Conservation (phyloP, 2,888 invertebrate genomes). For the Limnephilus rhombicus region DNA sequence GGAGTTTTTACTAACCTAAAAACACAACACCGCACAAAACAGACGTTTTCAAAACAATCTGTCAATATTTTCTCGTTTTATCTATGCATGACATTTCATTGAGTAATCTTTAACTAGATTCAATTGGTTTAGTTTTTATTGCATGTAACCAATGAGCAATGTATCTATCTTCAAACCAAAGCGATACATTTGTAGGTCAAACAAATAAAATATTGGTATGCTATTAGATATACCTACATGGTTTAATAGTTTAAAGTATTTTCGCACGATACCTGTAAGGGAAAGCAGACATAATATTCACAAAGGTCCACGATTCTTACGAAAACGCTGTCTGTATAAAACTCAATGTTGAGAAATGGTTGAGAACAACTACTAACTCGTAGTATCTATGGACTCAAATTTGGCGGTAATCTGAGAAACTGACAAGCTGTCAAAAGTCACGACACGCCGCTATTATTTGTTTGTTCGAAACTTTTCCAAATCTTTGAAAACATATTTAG, state of each 20-base stretch:
- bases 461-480: neutral
- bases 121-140: too few relatives aligned
- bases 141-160: too few relatives aligned
- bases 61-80: too few relatives aligned
- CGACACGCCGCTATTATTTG: neutral
- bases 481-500: neutral
- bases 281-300: neutral
- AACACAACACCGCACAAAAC: neutral
- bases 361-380: neutral
- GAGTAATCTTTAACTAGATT: too few relatives aligned
- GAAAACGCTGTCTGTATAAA: neutral
- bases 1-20: neutral
- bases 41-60: neutral
- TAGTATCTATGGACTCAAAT: neutral
- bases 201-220: neutral
- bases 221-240: neutral
- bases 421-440: neutral
- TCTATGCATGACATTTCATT: too few relatives aligned
- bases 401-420: neutral
- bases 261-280: neutral
- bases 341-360: neutral
- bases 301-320: neutral
- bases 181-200: too few relatives aligned
- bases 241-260: neutral
- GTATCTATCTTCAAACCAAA: too few relatives aligned